Evolutionary conservation across 2,888 invertebrate genomes (phyloP).

Genomic region (Andrena minutula): DNA sequence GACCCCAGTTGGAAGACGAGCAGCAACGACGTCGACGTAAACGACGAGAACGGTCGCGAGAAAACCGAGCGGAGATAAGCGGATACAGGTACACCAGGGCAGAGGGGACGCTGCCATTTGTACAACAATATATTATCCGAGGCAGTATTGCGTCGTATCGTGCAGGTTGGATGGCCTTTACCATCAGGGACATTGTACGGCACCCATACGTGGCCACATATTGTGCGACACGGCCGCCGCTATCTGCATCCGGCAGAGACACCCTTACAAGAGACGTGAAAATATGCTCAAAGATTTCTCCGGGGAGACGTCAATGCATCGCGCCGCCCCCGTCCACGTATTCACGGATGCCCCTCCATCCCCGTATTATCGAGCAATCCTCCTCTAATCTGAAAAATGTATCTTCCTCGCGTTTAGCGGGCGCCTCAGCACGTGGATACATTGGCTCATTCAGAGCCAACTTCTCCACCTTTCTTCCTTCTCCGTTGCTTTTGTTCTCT

Average conservation of each 20-base stretch:
- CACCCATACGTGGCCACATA: conserved; percentile 74
- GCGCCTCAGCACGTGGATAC: conserved; percentile 24
- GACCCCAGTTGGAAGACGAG: conserved; percentile 21
- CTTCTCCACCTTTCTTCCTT: background rate
- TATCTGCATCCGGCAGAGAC: conserved; percentile 85
- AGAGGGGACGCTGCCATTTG: conserved; percentile 75
- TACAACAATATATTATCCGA: conserved; percentile 80
- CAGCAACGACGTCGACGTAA: conserved; percentile 28
- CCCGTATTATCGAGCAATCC: conserved; percentile 66
- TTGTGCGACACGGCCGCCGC: conserved; percentile 74
- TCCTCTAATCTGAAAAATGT: conserved; percentile 67
- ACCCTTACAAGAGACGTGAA: conserved; percentile 81
- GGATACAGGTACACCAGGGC: conserved; percentile 52
- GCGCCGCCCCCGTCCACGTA: conserved; percentile 43
- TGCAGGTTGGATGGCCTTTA: conserved; percentile 81
- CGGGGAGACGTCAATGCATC: conserved; percentile 70
- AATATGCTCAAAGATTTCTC: conserved; percentile 84
- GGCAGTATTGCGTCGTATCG: conserved; percentile 79
- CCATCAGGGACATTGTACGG: conserved; percentile 82
- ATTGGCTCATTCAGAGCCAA: conserved; percentile 14
- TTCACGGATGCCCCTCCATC: conserved; percentile 34
- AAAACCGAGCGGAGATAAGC: conserved; percentile 71
- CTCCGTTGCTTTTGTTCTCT: background rate
- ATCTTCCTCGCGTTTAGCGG: conserved; percentile 52
- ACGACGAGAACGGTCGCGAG: conserved; percentile 42